A percentile compares a stretch with the other conserved stretches of the same genome.
Conservation (phyloP, 2,888 invertebrate genomes). For the Noctua janthe region DNA sequence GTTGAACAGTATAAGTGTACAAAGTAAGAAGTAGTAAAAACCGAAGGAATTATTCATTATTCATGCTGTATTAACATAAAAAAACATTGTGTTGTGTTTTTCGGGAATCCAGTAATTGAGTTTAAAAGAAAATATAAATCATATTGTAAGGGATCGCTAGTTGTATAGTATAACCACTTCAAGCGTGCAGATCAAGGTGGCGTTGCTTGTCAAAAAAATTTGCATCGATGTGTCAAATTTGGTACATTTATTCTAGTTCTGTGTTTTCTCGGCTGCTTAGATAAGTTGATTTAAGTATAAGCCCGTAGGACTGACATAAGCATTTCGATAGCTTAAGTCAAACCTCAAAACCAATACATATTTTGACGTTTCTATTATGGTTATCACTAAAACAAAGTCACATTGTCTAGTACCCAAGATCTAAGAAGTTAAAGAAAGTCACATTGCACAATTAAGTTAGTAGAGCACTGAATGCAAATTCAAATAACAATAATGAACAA, state of each 20-base stretch:
- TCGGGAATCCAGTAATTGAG: too few species aligned
- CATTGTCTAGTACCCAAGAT: background rate
- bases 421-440: background rate
- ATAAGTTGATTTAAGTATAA: background rate
- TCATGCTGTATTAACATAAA: too few species aligned
- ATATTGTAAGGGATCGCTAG: background rate
- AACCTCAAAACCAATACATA: background rate
- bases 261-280: background rate
- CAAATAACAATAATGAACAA: slow-evolving; percentile 6
- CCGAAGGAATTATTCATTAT: too few species aligned
- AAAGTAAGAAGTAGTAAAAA: too few species aligned
- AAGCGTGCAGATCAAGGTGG: background rate
- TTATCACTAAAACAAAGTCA: background rate
- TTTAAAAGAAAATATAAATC: background rate
- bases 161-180: background rate
- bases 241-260: background rate
- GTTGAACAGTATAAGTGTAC: too few species aligned
- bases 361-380: background rate
- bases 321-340: background rate
- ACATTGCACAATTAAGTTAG: slow-evolving; percentile 22
- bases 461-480: background rate
- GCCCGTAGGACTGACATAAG: background rate
- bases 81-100: too few species aligned
- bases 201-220: background rate
- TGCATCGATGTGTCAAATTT: too few species aligned